Percentiles rank a stretch among this genome's conserved stretches.
Conservation (phyloP, 1,140 invertebrate genomes). For the Zaprionus gabonicus region DNA sequence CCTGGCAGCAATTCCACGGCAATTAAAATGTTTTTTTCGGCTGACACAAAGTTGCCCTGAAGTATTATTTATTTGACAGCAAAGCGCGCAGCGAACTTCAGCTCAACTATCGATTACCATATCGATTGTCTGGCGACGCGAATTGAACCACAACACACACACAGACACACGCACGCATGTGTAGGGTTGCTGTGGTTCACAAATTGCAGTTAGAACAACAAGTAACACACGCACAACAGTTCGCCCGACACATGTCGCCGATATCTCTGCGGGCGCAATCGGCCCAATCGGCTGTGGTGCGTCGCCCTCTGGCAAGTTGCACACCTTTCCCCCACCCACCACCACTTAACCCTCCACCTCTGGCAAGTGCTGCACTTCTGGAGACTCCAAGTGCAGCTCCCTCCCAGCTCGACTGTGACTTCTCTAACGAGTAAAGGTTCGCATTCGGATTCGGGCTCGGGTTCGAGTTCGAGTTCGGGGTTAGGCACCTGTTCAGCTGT, state of each 20-base stretch:
- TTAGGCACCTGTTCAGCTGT: neutral
- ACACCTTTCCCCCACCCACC: neutral
- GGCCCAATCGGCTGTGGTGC: slow-evolving; percentile 11
- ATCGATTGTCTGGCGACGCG: neutral
- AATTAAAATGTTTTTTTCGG: slow-evolving; percentile 1
- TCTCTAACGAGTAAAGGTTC: neutral
- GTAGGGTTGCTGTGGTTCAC: slow-evolving; percentile 38
- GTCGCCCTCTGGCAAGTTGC: neutral
- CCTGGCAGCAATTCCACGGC: slow-evolving; percentile 4
- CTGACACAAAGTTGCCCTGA: neutral
- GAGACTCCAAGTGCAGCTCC: neutral
- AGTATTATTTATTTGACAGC: neutral
- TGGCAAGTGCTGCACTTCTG: neutral
- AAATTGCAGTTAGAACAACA: slow-evolving; percentile 52
- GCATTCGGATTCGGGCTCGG: neutral
- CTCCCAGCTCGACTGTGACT: neutral
- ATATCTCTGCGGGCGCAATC: slow-evolving; percentile 19
- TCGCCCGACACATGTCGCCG: neutral
- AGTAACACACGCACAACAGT: slow-evolving; percentile 15
- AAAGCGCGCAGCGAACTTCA: neutral
- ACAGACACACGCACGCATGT: neutral
- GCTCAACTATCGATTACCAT: slow-evolving; percentile 6
- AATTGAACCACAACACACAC: neutral
- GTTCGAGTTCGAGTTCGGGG: too few relatives aligned
- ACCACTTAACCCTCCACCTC: neutral